A percentile compares a stretch with the other conserved stretches of the same genome.
These are phyloP conservation scores for Agonopterix heracliana DNA, from an alignment of 2,888 invertebrate species.

Conservation along the genomic window DNA sequence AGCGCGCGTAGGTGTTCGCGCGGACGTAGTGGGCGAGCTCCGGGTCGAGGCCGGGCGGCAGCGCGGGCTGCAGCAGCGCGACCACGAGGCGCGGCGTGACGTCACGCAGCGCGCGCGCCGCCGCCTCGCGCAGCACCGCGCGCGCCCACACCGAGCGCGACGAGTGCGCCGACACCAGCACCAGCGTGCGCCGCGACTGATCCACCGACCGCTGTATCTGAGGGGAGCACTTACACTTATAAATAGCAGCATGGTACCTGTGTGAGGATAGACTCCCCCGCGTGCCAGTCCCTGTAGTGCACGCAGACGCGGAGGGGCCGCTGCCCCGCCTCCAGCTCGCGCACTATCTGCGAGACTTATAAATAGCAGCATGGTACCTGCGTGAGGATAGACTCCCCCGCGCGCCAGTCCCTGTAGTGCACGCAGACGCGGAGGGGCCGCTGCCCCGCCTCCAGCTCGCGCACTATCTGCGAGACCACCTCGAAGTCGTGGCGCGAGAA, in stretches of 20 bases:
- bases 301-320: constrained; percentile 75
- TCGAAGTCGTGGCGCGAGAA: constrained; percentile 85
- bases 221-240: constrained; percentile 70
- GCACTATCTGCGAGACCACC: constrained; percentile 68
- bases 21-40: constrained; percentile 79
- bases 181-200: constrained; percentile 68
- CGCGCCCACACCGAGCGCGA: constrained; percentile 73
- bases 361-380: constrained; percentile 77
- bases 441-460: constrained; percentile 63
- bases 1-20: constrained; percentile 87
- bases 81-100: constrained; percentile 82
- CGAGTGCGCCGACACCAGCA: constrained; percentile 28
- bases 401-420: constrained; percentile 72
- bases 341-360: constrained; percentile 79
- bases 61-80: constrained; percentile 78
- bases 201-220: constrained; percentile 79
- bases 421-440: constrained; percentile 75
- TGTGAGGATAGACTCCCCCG: too few relatives aligned
- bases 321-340: constrained; percentile 70
- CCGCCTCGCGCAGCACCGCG: constrained; percentile 80
- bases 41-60: constrained; percentile 49
- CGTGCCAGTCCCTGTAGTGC: too few relatives aligned
- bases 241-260: constrained; percentile 47
- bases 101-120: constrained; percentile 25
- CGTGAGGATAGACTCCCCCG: constrained; percentile 83